Base-by-base conservation (phyloP, 35 echinoderm and acorn worm species). In the Ophiothrix spiculata region DNA sequence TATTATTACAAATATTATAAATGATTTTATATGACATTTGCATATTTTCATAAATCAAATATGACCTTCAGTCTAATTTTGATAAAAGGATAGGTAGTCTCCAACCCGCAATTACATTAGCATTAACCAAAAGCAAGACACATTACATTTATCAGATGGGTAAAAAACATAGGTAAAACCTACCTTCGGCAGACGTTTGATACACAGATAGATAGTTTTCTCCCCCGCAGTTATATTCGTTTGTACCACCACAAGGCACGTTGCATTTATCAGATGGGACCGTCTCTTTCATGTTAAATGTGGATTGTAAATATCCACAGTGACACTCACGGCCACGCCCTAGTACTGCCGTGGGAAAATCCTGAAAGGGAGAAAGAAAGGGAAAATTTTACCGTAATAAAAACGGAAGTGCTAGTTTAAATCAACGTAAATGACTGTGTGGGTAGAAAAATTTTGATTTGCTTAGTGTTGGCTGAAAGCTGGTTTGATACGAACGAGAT, bases 271-370 rank as follows among this genome's bases (percentile, higher is more conserved):
- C 77, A 12, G 73, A 25, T 8, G 92, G 60, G n/a, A 91, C 81
- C 35, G 76, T 85, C 19, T 93, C 77, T 11, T 81, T 74, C 36
- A 97, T 46, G 32, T 79, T 86, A 39, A 91, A 93, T 1, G 84
- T 79, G 15, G 31, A 37, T 0, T 74, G 88, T 16, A 97, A 82
- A 46, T 81, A 75, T 16, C 95, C 95, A 56, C 95, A 97, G 60
- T 97, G 95, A 83, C 95, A 97, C 77, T 97, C 91, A 46, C 38
- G 90, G 25, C 91, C 88, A 36, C 85, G 38, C 81, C 79, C 56
- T 56, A 97, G 42, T 16, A 88, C 95, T 12, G 91, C 91, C 35
- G 93, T 56, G 31, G 91, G 91, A 78, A 84, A 75, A 33, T 69
- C 37, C 94, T 97, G 12, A 0, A 19, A 45, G n/a, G 42, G 33